Evolutionary conservation across 1,140 invertebrate species (phyloP).

Genomic region (Trichonephila inaurata): DNA sequence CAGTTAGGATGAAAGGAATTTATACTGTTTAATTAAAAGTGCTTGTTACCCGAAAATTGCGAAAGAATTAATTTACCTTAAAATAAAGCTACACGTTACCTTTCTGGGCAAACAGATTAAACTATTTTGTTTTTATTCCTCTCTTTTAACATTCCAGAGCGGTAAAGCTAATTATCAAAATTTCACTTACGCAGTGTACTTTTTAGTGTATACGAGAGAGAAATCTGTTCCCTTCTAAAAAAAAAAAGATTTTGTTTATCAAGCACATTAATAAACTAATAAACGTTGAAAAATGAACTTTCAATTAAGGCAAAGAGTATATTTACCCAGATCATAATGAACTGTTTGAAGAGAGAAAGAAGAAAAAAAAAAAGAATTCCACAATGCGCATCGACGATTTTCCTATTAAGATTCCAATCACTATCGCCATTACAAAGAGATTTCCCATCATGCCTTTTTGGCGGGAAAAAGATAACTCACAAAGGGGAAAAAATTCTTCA

Average conservation of each 20-base stretch:
- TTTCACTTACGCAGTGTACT: neutral
- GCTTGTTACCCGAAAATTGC: neutral
- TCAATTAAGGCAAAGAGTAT: neutral
- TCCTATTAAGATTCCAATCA: conserved; percentile 5
- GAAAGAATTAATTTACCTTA: neutral
- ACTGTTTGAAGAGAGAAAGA: neutral
- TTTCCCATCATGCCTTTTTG: neutral
- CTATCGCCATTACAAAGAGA: neutral
- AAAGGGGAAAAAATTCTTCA: neutral
- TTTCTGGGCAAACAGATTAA: neutral
- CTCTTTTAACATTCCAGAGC: neutral
- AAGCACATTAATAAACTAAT: neutral
- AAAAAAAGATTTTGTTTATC: neutral
- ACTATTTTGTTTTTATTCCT: neutral
- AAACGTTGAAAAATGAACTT: conserved; percentile 21
- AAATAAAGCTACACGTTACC: neutral
- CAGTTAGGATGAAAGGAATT: neutral
- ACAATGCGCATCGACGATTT: neutral
- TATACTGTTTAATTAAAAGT: neutral
- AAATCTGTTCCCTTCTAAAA: neutral
- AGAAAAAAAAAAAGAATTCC: neutral
- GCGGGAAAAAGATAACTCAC: conserved; percentile 7
- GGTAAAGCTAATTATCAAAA: neutral
- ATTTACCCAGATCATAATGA: conserved; percentile 25
- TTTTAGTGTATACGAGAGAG: neutral